Conservation (phyloP, 2,888 invertebrate genomes). For the Tetanocera ferruginea region DNA sequence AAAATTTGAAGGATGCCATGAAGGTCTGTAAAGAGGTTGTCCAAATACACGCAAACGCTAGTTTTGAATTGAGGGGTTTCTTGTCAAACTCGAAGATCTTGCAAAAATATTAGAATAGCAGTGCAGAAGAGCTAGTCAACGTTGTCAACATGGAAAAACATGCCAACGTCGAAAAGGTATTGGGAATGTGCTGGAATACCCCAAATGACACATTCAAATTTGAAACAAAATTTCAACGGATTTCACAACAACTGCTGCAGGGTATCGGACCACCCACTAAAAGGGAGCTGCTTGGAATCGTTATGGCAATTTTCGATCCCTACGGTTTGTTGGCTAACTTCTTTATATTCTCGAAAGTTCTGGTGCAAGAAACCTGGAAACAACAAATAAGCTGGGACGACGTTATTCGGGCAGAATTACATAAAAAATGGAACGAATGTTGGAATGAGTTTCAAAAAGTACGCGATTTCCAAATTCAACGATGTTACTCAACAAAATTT, state of each 20-base stretch:
- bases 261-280: conserved; percentile 49
- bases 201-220: conserved; percentile 47
- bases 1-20: background rate
- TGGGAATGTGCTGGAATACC: conserved; percentile 51
- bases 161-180: conserved; percentile 33
- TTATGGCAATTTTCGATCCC: conserved; percentile 52
- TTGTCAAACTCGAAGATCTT: background rate
- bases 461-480: background rate
- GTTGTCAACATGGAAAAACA: conserved; percentile 8
- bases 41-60: background rate
- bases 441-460: conserved; percentile 20
- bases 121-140: background rate
- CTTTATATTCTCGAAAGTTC: conserved; percentile 41
- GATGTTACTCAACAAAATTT: conserved; percentile 1
- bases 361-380: conserved; percentile 42
- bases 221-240: conserved; percentile 39
- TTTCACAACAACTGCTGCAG: conserved; percentile 40
- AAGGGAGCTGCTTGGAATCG: conserved; percentile 47
- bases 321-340: conserved; percentile 43
- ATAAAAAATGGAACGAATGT: background rate
- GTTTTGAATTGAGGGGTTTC: conserved; percentile 11
- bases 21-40: background rate
- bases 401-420: conserved; percentile 29
- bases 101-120: background rate
- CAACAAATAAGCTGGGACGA: conserved; percentile 43